Conservation (phyloP, 2,888 invertebrate species). For the Acanthosepion esculentum region DNA sequence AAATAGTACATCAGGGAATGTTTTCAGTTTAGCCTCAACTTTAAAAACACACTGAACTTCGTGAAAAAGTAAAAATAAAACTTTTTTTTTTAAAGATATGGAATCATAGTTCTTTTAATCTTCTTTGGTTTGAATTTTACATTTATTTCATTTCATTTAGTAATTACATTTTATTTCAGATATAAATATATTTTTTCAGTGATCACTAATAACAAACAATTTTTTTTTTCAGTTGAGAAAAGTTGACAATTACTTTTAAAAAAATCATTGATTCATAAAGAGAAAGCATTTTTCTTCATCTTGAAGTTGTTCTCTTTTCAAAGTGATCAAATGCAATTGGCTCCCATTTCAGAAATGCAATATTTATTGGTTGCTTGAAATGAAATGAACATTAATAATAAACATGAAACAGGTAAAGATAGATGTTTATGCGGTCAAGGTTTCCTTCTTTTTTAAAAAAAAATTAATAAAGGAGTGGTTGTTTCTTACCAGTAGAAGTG, state of each 20-base stretch:
- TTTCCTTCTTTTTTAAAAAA: neutral
- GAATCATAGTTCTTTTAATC: no score
- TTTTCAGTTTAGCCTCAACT: no score
- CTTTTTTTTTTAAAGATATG: no score
- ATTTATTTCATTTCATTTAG: no score
- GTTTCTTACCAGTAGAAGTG: neutral
- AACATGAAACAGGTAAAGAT: no score
- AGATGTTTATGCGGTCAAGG: neutral
- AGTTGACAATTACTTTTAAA: neutral
- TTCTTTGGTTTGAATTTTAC: no score
- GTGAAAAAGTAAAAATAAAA: no score
- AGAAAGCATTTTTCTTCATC: neutral
- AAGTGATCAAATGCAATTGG: neutral
- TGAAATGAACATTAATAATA: neutral
- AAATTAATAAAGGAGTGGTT: neutral
- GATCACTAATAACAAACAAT: neutral
- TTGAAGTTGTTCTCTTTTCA: neutral
- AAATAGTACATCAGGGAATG: no score
- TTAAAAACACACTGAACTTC: no score
- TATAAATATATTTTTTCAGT: neutral
- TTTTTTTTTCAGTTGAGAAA: neutral
- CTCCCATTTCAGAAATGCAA: neutral
- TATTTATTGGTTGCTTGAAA: neutral
- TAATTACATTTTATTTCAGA: neutral
- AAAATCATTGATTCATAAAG: neutral